Evolutionary conservation across 2,113 vertebrate species (phyloP).

Genomic region (Anguilla rostrata): DNA sequence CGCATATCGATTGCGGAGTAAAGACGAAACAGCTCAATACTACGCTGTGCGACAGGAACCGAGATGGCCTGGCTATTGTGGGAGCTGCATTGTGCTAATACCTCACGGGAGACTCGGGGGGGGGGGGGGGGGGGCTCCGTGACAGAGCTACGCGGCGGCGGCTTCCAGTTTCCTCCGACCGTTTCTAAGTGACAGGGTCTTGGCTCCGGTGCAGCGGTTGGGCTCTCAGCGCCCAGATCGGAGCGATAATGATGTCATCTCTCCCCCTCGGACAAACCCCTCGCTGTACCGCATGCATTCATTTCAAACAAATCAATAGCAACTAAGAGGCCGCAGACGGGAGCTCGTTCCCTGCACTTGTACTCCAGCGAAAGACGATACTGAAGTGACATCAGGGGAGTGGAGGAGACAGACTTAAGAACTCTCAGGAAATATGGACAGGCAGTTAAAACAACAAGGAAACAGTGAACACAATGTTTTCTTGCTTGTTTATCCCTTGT

Average conservation of each 20-base stretch:
- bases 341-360: slow-evolving; percentile 51
- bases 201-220: slow-evolving; percentile 45
- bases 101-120: slow-evolving; percentile 32
- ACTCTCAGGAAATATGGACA: slow-evolving; percentile 46
- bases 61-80: slow-evolving; percentile 26
- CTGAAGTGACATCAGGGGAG: slow-evolving; percentile 45
- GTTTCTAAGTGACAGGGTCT: slow-evolving; percentile 27
- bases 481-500: background rate
- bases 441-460: slow-evolving; percentile 11
- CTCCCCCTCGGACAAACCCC: slow-evolving; percentile 32
- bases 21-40: slow-evolving; percentile 15
- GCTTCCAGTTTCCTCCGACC: slow-evolving; percentile 37
- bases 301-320: slow-evolving; percentile 56
- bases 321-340: slow-evolving; percentile 50
- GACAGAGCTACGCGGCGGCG: background rate
- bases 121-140: background rate
- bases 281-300: slow-evolving; percentile 52
- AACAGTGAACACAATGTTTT: slow-evolving; percentile 13
- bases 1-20: background rate
- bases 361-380: slow-evolving; percentile 41
- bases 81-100: slow-evolving; percentile 32
- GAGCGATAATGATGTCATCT: slow-evolving; percentile 52
- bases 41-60: slow-evolving; percentile 2
- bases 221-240: slow-evolving; percentile 45
- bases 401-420: slow-evolving; percentile 56